Evolutionary conservation across 2,888 invertebrate genomes (phyloP), one percentile per base, ranked within the genome.

Genomic region (Coelinius sp.): DNA sequence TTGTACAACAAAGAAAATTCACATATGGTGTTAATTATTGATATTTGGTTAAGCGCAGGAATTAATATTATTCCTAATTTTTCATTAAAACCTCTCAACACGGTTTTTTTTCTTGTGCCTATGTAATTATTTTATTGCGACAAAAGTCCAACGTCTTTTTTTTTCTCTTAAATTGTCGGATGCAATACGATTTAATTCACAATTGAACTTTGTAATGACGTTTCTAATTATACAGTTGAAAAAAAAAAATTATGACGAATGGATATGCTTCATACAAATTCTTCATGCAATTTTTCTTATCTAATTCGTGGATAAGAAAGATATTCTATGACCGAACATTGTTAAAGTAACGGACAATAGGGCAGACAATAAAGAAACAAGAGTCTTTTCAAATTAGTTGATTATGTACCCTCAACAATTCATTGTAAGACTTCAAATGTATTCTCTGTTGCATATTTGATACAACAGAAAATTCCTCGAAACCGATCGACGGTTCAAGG

Each of bases 1-100:
- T 76, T 64, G 72, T 68, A 68, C 56, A 53, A 70, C 63, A 27
- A 71, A 63, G 38, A 70, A n/a, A 38, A 72, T 74, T 68, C 53
- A 53, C 65, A 38, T 35, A 41, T 7, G 20, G 44, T 24, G 59
- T 62, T 49, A 20, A 25, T 66, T 53, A 31, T 35, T 53, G 12
- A 53, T 65, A 35, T 44, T 12, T 31, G 20, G 3, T 8, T 6
- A 31, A 8, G 8, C 5, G 31, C 5, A 44, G 7, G 44, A n/a
- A 14, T 14, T 44, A 17, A n/a, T 5, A n/a, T 44, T 5, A 17
- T 1, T 14, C 5, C n/a, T n/a, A n/a, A n/a, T n/a, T n/a, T n/a
- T 1, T 44, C n/a, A n/a, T 6, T 1, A n/a, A 44, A 44, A 44
- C 12, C 1, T 2, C 12, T 44, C 17, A 14, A 14, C 44, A 2